Base-by-base conservation (phyloP, 92 coral and sea anemone species). In the Actinernus sp. region DNA sequence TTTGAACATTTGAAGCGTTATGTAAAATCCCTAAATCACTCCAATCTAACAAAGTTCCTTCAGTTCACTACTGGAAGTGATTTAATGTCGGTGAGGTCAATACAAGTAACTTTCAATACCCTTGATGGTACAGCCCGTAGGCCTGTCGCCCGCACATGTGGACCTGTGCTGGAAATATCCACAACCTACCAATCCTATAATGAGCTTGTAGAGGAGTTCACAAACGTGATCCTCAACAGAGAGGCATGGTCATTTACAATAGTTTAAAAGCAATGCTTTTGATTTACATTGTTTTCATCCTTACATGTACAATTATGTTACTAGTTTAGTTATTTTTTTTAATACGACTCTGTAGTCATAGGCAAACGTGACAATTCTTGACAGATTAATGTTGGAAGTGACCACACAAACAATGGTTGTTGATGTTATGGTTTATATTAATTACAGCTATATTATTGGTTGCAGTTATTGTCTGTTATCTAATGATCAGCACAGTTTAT, bases 201-300 rank as follows among this genome's bases (percentile, higher is more conserved):
- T 27, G 82, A 73, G 38, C 31, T 81, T 49, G 49, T 76, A 24
- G 88, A 80, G 49, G 76, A 64, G 33, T 64, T 81, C 43, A 45
- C 82, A 26, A 57, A 41, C 26, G 26, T 81, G 50, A 58, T 81
- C 20, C 31, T 31, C 4, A 29, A 81, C 20, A 81, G 58, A n/a
- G n/a, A n/a, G 21, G 65, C 81, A 54, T 81, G 88, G 88, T 45
- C 55, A 5, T 81, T 73, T 25, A 73, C 63, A 40, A 80, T 71
- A 28, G 22, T 45, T 18, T 45, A 45, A 23, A 36, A n/a, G n/a
- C n/a, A n/a, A n/a, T n/a, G n/a, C n/a, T n/a, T n/a, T n/a, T n/a
- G n/a, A n/a, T n/a, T n/a, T n/a, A n/a, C n/a, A n/a, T n/a, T n/a
- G n/a, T n/a, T n/a, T n/a, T n/a, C n/a, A n/a, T n/a, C n/a, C n/a